Conservation (phyloP, 37 sponge, comb jelly and placozoan genomes). For the Aphrocallistes beatrix region DNA sequence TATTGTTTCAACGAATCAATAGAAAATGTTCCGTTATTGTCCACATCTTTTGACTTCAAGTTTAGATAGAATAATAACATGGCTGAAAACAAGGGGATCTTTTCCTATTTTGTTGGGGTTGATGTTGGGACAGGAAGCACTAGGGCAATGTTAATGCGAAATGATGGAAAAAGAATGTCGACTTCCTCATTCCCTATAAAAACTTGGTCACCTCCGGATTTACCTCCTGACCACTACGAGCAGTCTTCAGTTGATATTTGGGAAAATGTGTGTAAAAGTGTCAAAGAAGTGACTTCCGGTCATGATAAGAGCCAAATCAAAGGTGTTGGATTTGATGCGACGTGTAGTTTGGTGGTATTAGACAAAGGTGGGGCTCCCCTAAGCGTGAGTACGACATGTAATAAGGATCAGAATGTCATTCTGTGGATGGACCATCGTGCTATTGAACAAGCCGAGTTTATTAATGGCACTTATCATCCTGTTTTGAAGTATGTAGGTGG, state of each 20-base stretch:
- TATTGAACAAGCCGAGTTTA: constrained; percentile 34
- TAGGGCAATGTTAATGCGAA: constrained; percentile 41
- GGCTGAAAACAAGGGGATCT: not conserved
- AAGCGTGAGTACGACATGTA: constrained; percentile 33
- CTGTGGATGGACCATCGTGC: constrained; percentile 85
- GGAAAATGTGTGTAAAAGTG: constrained; percentile 35
- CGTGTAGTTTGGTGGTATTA: constrained; percentile 62
- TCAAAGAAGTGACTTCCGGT: constrained; percentile 21
- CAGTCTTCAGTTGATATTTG: constrained; percentile 75
- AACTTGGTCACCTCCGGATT: constrained; percentile 25
- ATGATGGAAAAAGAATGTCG: constrained; percentile 23
- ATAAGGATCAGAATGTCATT: constrained; percentile 41
- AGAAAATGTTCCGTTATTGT: too few species aligned
- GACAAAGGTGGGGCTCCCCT: constrained; percentile 42
- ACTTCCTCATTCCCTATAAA: not conserved
- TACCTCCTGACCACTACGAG: constrained; percentile 36
- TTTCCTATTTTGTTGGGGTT: constrained; percentile 48
- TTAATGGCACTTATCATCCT: constrained; percentile 42
- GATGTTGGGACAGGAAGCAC: constrained; percentile 78
- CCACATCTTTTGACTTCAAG: too few species aligned
- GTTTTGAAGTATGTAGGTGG: constrained; percentile 66
- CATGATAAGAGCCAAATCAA: not conserved
- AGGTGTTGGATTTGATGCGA: constrained; percentile 72
- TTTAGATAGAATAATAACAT: too few species aligned
- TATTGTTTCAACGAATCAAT: too few species aligned